Base-by-base conservation (phyloP, 2,888 invertebrate species). In the Calameuta idolon region DNA sequence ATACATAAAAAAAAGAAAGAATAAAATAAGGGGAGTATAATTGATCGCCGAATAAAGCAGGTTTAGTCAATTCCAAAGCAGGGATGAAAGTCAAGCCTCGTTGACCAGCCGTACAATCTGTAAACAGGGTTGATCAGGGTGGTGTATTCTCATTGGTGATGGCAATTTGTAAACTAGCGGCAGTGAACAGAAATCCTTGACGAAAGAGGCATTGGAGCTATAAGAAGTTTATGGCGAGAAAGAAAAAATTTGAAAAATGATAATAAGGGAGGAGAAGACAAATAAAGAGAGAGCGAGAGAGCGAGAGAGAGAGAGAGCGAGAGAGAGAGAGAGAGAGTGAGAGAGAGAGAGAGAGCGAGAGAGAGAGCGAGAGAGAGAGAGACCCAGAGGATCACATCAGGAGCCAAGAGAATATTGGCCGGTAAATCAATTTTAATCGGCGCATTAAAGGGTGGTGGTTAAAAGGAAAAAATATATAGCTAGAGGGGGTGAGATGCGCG, bases 341-440 rank as follows among this genome's bases (percentile, higher is more conserved):
- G 75, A 69, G 35, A 69, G 34, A 34, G 35, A 35, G 35, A 40
- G 69, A 23, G 76, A 23, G 69, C 68, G 23, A 40, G 76, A 23
- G 69, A 76, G 23, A 33, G 68, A 73, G 34, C 71, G 40, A 23
- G 75, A 69, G 35, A 69, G 34, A 34, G 35, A 35, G 35, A 40
- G 69, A 23, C 12, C 12, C 12, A 73, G n/a, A 75, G 40, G n/a
- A 30, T 40, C 37, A 77, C 34, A 34, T 73, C 31, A 33, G 31
- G 31, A 73, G 30, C 37, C 55, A 55, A 55, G 23, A 55, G 55
- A 55, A 55, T 55, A 55, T 55, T 55, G 55, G 31, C 34, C 33
- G 71, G 12, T 71, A 71, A 71, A 71, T 71, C 71, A 71, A 71
- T 71, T 71, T 71, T 71, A 71, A 71, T 71, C 71, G 71, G 31